Evolutionary conservation across 2,888 invertebrate species (phyloP).

Genomic region (Cryptus armator): DNA sequence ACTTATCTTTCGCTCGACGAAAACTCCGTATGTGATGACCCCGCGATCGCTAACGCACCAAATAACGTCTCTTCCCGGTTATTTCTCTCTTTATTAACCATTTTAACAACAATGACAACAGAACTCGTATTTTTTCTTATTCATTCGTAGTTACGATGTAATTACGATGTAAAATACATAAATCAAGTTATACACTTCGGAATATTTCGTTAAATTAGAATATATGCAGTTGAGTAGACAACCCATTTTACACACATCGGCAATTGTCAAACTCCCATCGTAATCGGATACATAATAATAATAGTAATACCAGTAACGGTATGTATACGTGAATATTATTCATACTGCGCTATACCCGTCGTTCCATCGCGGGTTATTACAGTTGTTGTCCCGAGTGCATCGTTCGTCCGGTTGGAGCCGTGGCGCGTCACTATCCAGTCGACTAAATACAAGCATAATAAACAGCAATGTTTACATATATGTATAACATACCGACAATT

Average conservation of each 20-base stretch:
- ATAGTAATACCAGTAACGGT: no score
- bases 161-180: background rate
- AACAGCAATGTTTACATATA: constrained; percentile 6
- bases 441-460: constrained; percentile 6
- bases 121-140: no score
- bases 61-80: background rate
- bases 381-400: constrained; percentile 48
- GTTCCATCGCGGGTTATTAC: constrained; percentile 13
- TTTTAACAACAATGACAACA: background rate
- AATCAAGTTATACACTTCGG: background rate
- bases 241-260: background rate
- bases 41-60: background rate
- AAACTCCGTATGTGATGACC: background rate
- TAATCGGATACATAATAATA: no score
- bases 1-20: constrained; percentile 27
- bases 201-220: background rate
- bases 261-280: background rate
- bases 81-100: background rate
- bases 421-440: background rate
- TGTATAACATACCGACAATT: constrained; percentile 22
- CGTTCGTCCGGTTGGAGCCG: constrained; percentile 11
- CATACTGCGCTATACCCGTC: constrained; percentile 2
- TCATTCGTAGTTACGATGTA: background rate
- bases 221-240: background rate
- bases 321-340: background rate